Conservation (phyloP, 2,797 vertebrate species). For the Sebastes oblongus region DNA sequence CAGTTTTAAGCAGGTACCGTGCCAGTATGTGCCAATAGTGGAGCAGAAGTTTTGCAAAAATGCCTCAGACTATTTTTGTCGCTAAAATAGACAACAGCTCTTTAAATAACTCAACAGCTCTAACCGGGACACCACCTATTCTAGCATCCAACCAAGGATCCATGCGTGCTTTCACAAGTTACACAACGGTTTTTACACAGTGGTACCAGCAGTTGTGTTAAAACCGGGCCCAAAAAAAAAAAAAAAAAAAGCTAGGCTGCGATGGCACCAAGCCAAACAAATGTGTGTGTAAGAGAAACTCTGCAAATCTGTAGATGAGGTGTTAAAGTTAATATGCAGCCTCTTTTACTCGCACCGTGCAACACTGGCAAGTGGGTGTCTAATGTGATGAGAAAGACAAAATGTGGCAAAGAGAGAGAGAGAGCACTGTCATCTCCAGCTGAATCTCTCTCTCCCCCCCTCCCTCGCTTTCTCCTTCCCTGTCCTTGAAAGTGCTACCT, state of each 20-base stretch:
- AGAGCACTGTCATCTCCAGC: constrained; percentile 48
- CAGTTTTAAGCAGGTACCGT: not conserved
- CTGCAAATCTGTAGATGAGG: not conserved
- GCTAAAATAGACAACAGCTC: not conserved
- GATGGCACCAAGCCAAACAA: constrained; percentile 15
- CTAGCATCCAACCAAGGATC: constrained; percentile 6
- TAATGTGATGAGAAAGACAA: constrained; percentile 47
- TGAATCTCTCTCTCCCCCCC: constrained; percentile 5
- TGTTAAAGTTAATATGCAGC: constrained; percentile 13
- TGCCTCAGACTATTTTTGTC: not conserved
- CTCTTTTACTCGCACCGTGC: constrained; percentile 6
- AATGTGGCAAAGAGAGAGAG: constrained; percentile 43
- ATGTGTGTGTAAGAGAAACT: not conserved
- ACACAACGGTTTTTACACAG: constrained; percentile 16
- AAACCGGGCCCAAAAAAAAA: not conserved
- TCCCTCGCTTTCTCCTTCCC: constrained; percentile 56
- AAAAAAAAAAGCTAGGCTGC: not conserved
- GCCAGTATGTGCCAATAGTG: not conserved
- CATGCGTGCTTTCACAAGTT: constrained; percentile 1
- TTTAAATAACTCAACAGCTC: constrained; percentile 25
- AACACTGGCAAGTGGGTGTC: constrained; percentile 18
- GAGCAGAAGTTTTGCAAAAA: not conserved
- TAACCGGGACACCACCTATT: not conserved
- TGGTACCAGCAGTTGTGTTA: constrained; percentile 17
- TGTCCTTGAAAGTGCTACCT: constrained; percentile 76